Base-by-base conservation (phyloP, 2,797 vertebrate genomes). In the Schizothorax lantsangensis region DNA sequence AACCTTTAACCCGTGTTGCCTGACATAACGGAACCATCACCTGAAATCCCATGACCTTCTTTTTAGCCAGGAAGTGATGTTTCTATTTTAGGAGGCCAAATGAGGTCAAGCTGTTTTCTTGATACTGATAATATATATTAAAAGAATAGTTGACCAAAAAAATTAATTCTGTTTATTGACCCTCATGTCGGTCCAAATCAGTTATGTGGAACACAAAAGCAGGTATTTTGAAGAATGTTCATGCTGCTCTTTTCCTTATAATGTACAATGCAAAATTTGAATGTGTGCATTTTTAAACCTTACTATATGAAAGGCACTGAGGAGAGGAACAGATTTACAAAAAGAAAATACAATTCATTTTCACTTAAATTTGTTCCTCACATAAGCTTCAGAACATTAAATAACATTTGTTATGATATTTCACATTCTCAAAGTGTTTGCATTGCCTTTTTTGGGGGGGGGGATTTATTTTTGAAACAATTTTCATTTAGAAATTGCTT, bases 41-140 rank as follows among this genome's bases (percentile, higher is more conserved):
- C 84, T 87, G 84, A 90, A 84, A 79, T 79, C 84, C 36, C 88
- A 88, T 88, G 88, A 87, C 88, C 87, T 89, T 23, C 84, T 73
- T 59, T 54, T 36, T 43, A 26, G 15, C 62, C 85, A 43, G 74
- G 59, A 86, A 82, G 84, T 14, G 40, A 74, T 64, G 57, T 84
- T 87, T 81, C 82, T 84, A 79, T 85, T 85, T 79, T 45, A 69
- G 36, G 74, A 68, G 47, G 64, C 74, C 74, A 78, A 52, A 78
- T 52, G 33, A 71, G 23, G 38, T 19, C 40, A n/a, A 38, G 30
- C 17, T 84, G 49, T 33, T 33, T 40, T 49, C 30, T 49, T 10
- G 17, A 64, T 33, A 30, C 26, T 49, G 6, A 33, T 8, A 26
- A 36, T 43, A 43, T 15, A 23, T 33, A 15, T 81, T 40, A 10